Evolutionary conservation across 1,140 invertebrate species (phyloP).

Genomic region (Drosophila nikananu): DNA sequence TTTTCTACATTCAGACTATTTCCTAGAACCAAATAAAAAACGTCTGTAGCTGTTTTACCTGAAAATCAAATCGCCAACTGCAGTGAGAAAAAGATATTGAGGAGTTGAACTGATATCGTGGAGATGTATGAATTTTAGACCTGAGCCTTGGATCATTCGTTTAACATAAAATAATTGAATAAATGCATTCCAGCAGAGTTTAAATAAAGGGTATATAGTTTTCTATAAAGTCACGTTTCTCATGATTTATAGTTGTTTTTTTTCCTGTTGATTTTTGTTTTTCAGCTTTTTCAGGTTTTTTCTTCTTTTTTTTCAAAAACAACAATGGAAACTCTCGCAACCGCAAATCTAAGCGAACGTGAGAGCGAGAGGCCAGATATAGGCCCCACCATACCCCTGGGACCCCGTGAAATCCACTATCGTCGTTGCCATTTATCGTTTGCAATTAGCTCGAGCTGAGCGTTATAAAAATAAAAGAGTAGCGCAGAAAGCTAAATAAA

Average conservation of each 20-base stretch:
- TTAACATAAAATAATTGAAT: neutral
- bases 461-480: slow-evolving; percentile 63
- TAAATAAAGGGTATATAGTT: slow-evolving; percentile 14
- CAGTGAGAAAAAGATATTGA: neutral
- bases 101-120: neutral
- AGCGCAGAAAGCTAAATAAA: slow-evolving; percentile 52
- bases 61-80: neutral
- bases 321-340: slow-evolving; percentile 58
- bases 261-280: slow-evolving; percentile 36
- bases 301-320: slow-evolving; percentile 8
- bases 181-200: neutral
- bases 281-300: slow-evolving; percentile 12
- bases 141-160: neutral
- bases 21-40: neutral
- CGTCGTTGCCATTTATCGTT: slow-evolving; percentile 55
- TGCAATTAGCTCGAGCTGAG: slow-evolving; percentile 68
- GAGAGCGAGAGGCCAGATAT: slow-evolving; percentile 3
- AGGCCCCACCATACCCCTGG: slow-evolving; percentile 8
- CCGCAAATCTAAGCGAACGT: slow-evolving; percentile 47
- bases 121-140: neutral
- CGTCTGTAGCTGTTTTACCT: neutral
- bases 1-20: neutral
- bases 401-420: slow-evolving; percentile 27
- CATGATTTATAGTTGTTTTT: slow-evolving; percentile 23
- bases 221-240: slow-evolving; percentile 29